These are phyloP conservation scores for Itoplectis maculator DNA, from an alignment of 2,888 invertebrate species.

Conservation along the genomic window DNA sequence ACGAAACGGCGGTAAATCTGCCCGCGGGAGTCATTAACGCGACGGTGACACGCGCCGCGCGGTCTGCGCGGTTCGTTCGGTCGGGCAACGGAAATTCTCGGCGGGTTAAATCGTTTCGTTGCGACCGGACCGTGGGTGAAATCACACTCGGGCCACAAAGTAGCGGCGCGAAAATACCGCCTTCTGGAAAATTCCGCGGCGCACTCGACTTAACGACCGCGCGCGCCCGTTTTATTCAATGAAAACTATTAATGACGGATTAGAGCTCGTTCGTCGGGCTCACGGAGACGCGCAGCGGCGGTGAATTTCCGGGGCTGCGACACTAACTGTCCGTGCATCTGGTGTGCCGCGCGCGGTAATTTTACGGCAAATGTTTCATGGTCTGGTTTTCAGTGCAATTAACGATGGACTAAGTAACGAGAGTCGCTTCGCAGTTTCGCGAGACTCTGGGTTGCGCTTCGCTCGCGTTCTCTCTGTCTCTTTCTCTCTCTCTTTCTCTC, in stretches of 20 bases:
- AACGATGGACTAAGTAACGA: conserved; percentile 18
- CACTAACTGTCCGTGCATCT: conserved; percentile 11
- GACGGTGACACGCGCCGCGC: conserved; percentile 18
- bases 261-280: conserved; percentile 6
- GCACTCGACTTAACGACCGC: not conserved
- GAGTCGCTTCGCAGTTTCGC: conserved; percentile 11
- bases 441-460: not conserved
- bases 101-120: not conserved
- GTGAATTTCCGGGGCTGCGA: not conserved
- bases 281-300: not conserved
- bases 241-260: conserved; percentile 1
- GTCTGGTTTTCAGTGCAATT: conserved; percentile 26
- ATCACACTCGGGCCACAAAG: not conserved
- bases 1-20: conserved; percentile 28
- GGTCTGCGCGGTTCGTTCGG: conserved; percentile 8
- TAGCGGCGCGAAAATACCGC: not conserved
- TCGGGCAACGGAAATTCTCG: not conserved
- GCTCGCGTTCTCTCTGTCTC: too few relatives aligned
- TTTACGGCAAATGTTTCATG: conserved; percentile 17
- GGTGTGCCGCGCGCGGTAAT: not conserved
- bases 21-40: conserved; percentile 43
- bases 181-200: not conserved
- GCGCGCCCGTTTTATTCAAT: not conserved
- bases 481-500: too few relatives aligned
- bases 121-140: not conserved